Conservation (phyloP, 2,888 invertebrate species). For the Tricholauxania praeusta region DNA sequence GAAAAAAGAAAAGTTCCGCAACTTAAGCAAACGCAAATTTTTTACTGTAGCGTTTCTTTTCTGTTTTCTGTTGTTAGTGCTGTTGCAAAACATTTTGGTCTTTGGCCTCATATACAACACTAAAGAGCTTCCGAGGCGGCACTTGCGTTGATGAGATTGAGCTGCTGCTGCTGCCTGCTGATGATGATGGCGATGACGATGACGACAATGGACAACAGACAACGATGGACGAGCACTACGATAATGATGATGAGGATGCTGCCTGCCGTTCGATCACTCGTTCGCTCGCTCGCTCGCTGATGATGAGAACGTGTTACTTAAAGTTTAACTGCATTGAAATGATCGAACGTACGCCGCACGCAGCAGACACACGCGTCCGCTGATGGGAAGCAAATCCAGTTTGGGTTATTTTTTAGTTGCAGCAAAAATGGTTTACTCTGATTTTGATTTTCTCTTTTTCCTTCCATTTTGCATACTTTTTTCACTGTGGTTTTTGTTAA, state of each 20-base stretch:
- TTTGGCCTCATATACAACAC: constrained; percentile 24
- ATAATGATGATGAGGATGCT: constrained; percentile 36
- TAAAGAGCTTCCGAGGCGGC: constrained; percentile 32
- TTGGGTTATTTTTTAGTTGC: constrained; percentile 18
- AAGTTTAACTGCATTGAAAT: constrained; percentile 24
- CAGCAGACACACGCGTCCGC: constrained; percentile 43
- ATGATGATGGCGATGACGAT: constrained; percentile 42
- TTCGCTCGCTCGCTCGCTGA: constrained; percentile 17
- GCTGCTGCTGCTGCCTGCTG: constrained; percentile 40
- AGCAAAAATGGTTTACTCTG: too few species aligned
- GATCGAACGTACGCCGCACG: constrained; percentile 38
- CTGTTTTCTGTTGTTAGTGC: not conserved
- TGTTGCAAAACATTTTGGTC: constrained; percentile 8
- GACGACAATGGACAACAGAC: constrained; percentile 34
- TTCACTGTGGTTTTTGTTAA: not conserved
- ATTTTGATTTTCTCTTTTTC: not conserved
- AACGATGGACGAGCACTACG: constrained; percentile 3
- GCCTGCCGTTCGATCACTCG: constrained; percentile 23
- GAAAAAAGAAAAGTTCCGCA: too few species aligned
- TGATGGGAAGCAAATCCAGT: constrained; percentile 53
- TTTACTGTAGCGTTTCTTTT: too few species aligned
- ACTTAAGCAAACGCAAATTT: too few species aligned
- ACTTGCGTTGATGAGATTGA: constrained; percentile 44
- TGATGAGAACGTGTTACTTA: constrained; percentile 34
- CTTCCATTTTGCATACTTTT: constrained; percentile 12